These are phyloP conservation scores for Dryobota labecula DNA, from an alignment of 2,888 invertebrate species.

Conservation along the genomic window DNA sequence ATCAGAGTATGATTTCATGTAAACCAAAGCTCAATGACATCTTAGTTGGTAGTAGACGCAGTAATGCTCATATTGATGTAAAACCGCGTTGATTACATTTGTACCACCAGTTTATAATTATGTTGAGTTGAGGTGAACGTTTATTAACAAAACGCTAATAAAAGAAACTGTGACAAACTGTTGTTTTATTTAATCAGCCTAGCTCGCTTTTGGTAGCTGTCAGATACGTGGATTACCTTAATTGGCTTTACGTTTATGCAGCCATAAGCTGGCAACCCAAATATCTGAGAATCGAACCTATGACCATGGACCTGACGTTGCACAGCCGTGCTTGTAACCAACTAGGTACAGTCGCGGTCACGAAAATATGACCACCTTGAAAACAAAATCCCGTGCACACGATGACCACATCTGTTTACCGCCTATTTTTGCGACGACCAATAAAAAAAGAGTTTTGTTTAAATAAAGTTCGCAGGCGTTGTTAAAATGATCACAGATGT, in stretches of 20 bases:
- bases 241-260: neutral
- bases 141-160: slow-evolving; percentile 89
- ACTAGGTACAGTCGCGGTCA: too few relatives aligned
- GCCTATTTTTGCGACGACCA: too few relatives aligned
- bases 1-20: slow-evolving; percentile 63
- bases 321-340: neutral
- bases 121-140: slow-evolving; percentile 83
- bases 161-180: slow-evolving; percentile 77
- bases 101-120: slow-evolving; percentile 75
- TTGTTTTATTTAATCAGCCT: slow-evolving; percentile 62
- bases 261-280: neutral
- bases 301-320: neutral
- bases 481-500: too few relatives aligned
- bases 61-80: slow-evolving; percentile 69
- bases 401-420: too few relatives aligned
- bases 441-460: too few relatives aligned
- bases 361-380: too few relatives aligned
- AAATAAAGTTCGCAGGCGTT: too few relatives aligned
- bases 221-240: neutral
- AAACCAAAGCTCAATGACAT: slow-evolving; percentile 83
- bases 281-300: neutral
- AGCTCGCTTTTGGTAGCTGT: neutral
- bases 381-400: too few relatives aligned
- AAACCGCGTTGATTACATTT: slow-evolving; percentile 78
- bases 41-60: slow-evolving; percentile 63